Evolutionary conservation across 2,888 invertebrate species (phyloP).

Genomic region (Scaptomyza reducta): DNA sequence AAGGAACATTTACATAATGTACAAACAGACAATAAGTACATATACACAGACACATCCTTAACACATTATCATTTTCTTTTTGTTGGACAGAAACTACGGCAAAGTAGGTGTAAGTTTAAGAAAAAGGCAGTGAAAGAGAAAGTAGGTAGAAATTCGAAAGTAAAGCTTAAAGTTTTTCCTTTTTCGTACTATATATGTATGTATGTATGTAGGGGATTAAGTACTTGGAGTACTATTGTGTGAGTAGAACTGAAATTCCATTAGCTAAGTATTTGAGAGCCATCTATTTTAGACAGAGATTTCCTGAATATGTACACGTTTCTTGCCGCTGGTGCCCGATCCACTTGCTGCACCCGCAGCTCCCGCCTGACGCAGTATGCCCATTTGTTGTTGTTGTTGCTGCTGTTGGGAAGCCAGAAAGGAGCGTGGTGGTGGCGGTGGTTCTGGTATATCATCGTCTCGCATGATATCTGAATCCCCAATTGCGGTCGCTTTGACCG

Average conservation of each 20-base stretch:
- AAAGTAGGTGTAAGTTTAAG: constrained; percentile 17
- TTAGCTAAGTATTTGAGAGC: constrained; percentile 24
- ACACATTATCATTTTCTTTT: constrained; percentile 15
- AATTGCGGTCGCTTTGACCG: constrained; percentile 68
- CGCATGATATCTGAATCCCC: constrained; percentile 72
- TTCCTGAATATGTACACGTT: constrained; percentile 96
- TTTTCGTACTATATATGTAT: not conserved
- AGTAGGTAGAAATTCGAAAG: constrained; percentile 1
- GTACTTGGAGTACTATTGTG: constrained; percentile 35
- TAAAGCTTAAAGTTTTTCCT: constrained; percentile 5
- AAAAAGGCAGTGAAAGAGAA: constrained; percentile 5
- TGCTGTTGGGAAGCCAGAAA: constrained; percentile 81
- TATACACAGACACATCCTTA: constrained; percentile 47
- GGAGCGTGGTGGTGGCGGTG: constrained; percentile 85
- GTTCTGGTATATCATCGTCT: constrained; percentile 87
- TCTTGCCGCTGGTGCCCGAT: constrained; percentile 85
- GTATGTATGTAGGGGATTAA: constrained; percentile 5
- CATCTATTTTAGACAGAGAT: constrained; percentile 89
- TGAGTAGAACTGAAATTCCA: constrained; percentile 19
- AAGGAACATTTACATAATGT: constrained; percentile 81
- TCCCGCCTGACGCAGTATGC: constrained; percentile 87
- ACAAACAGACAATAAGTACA: constrained; percentile 66
- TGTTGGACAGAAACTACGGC: constrained; percentile 20
- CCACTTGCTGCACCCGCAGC: constrained; percentile 70
- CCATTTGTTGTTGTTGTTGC: constrained; percentile 52